Percentiles rank a stretch among this genome's conserved stretches.
These are phyloP conservation scores for Periparus ater DNA, from an alignment of 2,797 vertebrate species.

Conservation along the genomic window DNA sequence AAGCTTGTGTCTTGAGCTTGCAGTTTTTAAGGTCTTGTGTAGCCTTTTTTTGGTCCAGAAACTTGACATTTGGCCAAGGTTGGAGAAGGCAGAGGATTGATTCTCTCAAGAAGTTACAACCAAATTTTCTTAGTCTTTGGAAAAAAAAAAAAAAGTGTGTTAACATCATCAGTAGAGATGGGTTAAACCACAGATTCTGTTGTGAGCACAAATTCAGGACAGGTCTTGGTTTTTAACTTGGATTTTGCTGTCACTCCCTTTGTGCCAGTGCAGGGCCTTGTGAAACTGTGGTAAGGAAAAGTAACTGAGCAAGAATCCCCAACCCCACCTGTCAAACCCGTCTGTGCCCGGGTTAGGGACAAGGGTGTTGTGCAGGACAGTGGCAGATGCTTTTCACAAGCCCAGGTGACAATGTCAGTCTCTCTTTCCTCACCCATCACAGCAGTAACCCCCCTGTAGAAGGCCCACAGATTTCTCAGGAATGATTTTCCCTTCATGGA, in stretches of 20 bases:
- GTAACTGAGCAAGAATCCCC: neutral
- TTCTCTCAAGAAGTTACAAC: neutral
- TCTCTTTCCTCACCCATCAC: neutral
- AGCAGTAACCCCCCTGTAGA: accelerated
- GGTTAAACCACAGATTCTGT: neutral
- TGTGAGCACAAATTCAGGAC: neutral
- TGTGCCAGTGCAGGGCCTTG: neutral
- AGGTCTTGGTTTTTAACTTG: neutral
- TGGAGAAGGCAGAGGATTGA: neutral
- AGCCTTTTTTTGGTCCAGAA: neutral
- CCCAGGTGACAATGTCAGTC: neutral
- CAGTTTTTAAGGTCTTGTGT: neutral
- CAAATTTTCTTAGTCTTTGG: neutral
- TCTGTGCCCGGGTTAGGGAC: neutral
- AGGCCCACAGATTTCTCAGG: neutral
- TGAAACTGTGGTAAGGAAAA: neutral
- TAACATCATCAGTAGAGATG: neutral
- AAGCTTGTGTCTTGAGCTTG: neutral
- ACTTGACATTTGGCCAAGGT: neutral
- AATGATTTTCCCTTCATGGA: neutral
- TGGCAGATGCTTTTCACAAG: neutral
- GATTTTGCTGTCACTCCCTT: neutral
- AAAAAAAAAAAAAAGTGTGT: accelerated
- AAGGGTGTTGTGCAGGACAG: neutral
- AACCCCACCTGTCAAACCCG: neutral